phyloP scores from a whole-genome alignment of 2,888 invertebrate species.

The Ametastegia equiseti region DNA sequence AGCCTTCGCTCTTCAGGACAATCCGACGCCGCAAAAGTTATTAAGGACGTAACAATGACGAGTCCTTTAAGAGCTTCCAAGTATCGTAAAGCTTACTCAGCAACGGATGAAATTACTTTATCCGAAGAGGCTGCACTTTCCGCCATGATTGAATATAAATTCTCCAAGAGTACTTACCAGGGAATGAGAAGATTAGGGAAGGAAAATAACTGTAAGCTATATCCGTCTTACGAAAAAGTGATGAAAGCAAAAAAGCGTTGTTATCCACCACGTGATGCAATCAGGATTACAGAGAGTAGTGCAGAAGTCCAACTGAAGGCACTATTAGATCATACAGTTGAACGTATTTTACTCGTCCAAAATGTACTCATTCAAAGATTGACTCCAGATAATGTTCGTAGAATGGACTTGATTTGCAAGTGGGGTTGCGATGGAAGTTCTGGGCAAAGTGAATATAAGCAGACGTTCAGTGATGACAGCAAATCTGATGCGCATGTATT shows the following conservation, averaged over 20 bases:
- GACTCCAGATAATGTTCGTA: background rate
- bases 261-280: background rate
- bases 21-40: too few relatives aligned
- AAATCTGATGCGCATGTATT: slow-evolving; percentile 30
- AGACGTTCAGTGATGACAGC: background rate
- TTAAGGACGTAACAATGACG: too few relatives aligned
- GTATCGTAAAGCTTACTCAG: too few relatives aligned
- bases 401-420: background rate
- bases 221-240: background rate
- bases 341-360: background rate
- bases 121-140: too few relatives aligned
- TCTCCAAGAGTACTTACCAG: background rate
- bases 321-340: background rate
- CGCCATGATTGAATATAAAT: too few relatives aligned
- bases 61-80: too few relatives aligned
- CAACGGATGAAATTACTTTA: too few relatives aligned
- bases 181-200: background rate
- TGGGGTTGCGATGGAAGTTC: slow-evolving; percentile 36
- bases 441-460: background rate
- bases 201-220: background rate
- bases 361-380: background rate
- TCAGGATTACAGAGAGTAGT: background rate
- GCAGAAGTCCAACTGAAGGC: background rate
- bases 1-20: too few relatives aligned
- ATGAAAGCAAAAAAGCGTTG: background rate